Evolutionary conservation across 2,113 vertebrate genomes (phyloP).

Genomic region (Pituophis catenifer): DNA sequence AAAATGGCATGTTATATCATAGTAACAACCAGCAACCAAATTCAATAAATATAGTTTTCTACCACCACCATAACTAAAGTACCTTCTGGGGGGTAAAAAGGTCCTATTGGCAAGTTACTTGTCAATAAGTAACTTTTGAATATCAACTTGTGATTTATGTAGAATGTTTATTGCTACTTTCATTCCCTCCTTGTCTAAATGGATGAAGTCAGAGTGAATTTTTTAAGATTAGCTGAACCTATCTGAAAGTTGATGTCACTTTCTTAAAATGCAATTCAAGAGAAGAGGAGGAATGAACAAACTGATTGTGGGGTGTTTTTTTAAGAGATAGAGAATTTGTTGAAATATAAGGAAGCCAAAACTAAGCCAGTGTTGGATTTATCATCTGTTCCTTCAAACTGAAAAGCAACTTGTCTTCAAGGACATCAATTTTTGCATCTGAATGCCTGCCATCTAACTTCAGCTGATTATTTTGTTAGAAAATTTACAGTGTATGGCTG

Average conservation of each 20-base stretch:
- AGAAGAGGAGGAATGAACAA: neutral
- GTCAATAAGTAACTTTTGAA: neutral
- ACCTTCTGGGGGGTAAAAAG: accelerated
- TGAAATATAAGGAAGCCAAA: neutral
- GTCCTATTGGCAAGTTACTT: neutral
- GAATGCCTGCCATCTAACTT: neutral
- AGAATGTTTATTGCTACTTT: neutral
- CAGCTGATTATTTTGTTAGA: neutral
- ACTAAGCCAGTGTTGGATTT: neutral
- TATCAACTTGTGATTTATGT: neutral
- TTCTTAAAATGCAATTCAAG: neutral
- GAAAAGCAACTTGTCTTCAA: neutral
- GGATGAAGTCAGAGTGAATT: neutral
- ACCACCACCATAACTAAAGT: neutral
- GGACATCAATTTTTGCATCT: neutral
- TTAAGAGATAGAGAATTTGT: neutral
- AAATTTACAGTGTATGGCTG: neutral
- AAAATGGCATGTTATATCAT: neutral
- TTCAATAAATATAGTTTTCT: neutral
- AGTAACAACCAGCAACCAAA: neutral
- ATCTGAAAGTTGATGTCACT: neutral
- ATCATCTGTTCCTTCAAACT: neutral
- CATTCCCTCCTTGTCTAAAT: neutral
- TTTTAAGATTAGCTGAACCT: neutral
- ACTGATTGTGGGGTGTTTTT: neutral